phyloP scores from a whole-genome alignment of 2,797 vertebrate genomes.

The Micropoecilia bifurca region DNA sequence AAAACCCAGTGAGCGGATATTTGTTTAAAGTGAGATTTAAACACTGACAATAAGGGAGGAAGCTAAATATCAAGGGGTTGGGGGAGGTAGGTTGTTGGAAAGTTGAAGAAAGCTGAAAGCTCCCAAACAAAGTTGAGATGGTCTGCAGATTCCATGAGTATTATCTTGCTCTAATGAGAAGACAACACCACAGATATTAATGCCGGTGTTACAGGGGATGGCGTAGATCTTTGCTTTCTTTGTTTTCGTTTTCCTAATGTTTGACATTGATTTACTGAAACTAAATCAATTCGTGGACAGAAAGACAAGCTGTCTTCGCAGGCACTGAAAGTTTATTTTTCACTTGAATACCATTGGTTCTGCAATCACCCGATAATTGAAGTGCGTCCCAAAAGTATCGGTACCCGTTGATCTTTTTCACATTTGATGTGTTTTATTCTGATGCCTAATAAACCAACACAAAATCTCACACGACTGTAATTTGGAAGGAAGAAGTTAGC shows the following conservation, averaged over 20 bases:
- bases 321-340: background rate
- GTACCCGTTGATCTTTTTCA: background rate
- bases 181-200: background rate
- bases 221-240: background rate
- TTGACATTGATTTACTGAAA: background rate
- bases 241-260: background rate
- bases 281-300: background rate
- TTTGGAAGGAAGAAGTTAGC: background rate
- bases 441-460: background rate
- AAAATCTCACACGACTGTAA: background rate
- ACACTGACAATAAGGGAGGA: background rate
- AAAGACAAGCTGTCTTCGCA: background rate
- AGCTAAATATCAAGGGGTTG: background rate
- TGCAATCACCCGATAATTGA: background rate
- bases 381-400: background rate
- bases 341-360: background rate
- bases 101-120: slow-evolving; percentile 1
- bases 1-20: slow-evolving; percentile 9
- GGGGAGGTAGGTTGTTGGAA: background rate
- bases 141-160: background rate
- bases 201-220: background rate
- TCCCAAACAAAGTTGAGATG: background rate
- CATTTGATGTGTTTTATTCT: background rate
- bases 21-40: slow-evolving; percentile 13
- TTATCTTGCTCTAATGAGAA: background rate